Conservation (phyloP, 2,113 vertebrate genomes). For the Pholis gunnellus region DNA sequence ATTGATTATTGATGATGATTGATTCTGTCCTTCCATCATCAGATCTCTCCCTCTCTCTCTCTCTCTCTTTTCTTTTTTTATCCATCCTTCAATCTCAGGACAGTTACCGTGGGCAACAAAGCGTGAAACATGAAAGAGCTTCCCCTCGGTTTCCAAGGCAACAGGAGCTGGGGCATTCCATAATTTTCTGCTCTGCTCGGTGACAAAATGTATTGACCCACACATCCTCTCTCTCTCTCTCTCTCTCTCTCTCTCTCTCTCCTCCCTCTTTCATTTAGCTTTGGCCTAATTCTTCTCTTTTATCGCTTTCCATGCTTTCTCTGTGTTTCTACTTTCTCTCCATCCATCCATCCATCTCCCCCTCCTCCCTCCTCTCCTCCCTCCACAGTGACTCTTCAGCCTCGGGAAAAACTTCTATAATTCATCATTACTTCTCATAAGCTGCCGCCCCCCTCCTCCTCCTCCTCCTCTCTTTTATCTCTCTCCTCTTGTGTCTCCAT, state of each 20-base stretch:
- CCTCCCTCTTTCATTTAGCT: not conserved
- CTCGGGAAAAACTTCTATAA: slow-evolving; percentile 68
- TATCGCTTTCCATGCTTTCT: not conserved
- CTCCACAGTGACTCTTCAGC: slow-evolving; percentile 52
- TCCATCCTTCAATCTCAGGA: slow-evolving; percentile 54
- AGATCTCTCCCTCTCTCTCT: not conserved
- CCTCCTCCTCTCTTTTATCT: not conserved
- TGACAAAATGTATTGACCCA: slow-evolving; percentile 63
- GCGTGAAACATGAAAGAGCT: slow-evolving; percentile 64
- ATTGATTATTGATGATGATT: not conserved
- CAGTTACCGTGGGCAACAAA: slow-evolving; percentile 67
- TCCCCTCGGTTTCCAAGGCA: slow-evolving; percentile 64
- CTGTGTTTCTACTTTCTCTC: not conserved
- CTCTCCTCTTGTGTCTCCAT: not conserved
- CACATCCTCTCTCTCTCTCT: slow-evolving; percentile 1
- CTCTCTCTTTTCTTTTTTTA: not conserved
- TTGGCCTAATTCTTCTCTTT: slow-evolving; percentile 6
- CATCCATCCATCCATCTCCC: not conserved
- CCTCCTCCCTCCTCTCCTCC: slow-evolving; percentile 1
- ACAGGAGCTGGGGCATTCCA: slow-evolving; percentile 49
- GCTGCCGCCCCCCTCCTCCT: slow-evolving; percentile 13
- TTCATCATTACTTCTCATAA: slow-evolving; percentile 67
- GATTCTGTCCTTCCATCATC: not conserved
- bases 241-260: not conserved
- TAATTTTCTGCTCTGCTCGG: slow-evolving; percentile 41